phyloP scores from a whole-genome alignment of 2,888 invertebrate genomes.

The Elmis aenea region DNA sequence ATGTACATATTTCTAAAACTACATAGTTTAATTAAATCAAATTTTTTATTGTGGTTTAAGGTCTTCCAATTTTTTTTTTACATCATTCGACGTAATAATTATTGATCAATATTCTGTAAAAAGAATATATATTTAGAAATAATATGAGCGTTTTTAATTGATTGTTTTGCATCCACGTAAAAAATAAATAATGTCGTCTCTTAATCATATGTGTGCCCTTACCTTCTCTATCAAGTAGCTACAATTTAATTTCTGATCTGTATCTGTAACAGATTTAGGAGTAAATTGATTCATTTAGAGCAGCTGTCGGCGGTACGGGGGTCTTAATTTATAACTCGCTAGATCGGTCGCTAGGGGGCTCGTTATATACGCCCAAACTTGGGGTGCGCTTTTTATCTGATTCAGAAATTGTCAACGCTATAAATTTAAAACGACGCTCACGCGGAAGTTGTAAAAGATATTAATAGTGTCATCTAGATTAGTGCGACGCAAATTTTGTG shows the following conservation, averaged over 20 bases:
- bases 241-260: conserved; percentile 8
- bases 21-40: no score
- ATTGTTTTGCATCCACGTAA: no score
- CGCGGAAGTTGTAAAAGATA: conserved; percentile 25
- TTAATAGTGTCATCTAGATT: conserved; percentile 14
- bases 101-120: no score
- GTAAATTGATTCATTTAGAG: conserved; percentile 33
- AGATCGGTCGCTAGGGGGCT: conserved; percentile 32
- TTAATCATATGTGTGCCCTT: no score
- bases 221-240: neutral
- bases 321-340: conserved; percentile 31
- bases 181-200: no score
- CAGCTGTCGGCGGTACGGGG: conserved; percentile 30
- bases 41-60: no score
- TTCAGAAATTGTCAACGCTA: conserved; percentile 27
- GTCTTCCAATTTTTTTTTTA: no score
- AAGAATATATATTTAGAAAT: no score
- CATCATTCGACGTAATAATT: no score
- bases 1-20: no score
- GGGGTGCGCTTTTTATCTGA: conserved; percentile 28
- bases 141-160: no score
- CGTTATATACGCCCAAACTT: conserved; percentile 26
- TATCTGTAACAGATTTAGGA: conserved; percentile 23
- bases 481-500: no score
- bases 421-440: conserved; percentile 24